Evolutionary conservation across 2,888 invertebrate genomes (phyloP).

Genomic region (Parthenolecanium corni): DNA sequence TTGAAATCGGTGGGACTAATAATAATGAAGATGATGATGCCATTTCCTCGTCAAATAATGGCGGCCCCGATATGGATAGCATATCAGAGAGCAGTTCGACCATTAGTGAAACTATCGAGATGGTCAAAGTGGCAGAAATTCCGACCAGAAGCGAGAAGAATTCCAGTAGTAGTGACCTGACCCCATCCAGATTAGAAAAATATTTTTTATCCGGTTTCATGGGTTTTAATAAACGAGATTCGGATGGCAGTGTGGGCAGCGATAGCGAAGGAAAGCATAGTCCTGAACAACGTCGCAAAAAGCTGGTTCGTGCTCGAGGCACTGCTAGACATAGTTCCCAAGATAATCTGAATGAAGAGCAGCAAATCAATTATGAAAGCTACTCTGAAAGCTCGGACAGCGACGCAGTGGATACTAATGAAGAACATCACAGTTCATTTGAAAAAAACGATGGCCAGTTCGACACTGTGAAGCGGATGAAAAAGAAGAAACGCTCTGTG

Average conservation of each 20-base stretch:
- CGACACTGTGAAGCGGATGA: constrained; percentile 73
- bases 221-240: constrained; percentile 61
- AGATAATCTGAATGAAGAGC: constrained; percentile 57
- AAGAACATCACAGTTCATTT: constrained; percentile 44
- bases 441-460: constrained; percentile 63
- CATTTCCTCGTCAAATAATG: constrained; percentile 35
- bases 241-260: constrained; percentile 79
- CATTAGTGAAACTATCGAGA: constrained; percentile 71
- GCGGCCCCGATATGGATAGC: constrained; percentile 36
- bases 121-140: constrained; percentile 46
- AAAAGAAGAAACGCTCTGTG: constrained; percentile 53
- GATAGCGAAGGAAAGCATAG: constrained; percentile 72
- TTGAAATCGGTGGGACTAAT: constrained; percentile 61
- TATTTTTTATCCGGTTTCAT: constrained; percentile 79
- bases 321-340: constrained; percentile 70
- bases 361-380: constrained; percentile 45
- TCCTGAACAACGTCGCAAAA: constrained; percentile 72
- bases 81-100: constrained; percentile 72
- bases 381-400: constrained; percentile 38
- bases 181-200: constrained; percentile 74
- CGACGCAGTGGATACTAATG: constrained; percentile 57
- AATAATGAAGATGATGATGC: constrained; percentile 34
- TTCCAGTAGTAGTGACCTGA: constrained; percentile 50
- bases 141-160: constrained; percentile 39
- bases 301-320: constrained; percentile 67